Evolutionary conservation across 2,113 vertebrate species (phyloP), one percentile per base, ranked within the genome.

Genomic region (Passer domesticus): DNA sequence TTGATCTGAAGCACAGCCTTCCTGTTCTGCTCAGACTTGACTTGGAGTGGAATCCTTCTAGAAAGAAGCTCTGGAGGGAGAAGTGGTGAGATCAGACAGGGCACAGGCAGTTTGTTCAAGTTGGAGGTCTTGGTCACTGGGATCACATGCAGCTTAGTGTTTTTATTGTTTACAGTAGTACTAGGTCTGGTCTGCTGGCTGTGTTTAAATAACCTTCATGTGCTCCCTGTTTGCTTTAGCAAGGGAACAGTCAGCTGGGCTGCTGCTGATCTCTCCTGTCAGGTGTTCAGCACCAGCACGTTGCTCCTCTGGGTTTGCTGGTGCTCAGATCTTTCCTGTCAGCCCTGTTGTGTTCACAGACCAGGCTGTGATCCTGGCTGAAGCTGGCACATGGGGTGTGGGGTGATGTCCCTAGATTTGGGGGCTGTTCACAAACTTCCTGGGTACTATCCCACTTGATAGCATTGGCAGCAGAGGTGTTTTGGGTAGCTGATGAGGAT

Each of bases 221-320:
- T 90, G 69, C 27, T 85, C 92, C 30, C 23, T 82, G 43, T 78
- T 90, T 84, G 60, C 60, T 75, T 87, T 87, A 94, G 82, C 52
- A 30, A 62, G 66, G 66, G 50, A 84, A 37, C 47, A 93, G 66
- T 52, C 74, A 78, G 16, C 0, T 63, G 69, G 81, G 59, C 60
- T 87, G 87, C 72, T 80, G 83, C 37, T 86, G 35, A 18, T 73
- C n/a, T 70, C 39, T 64, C 13, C 79, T 83, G 46, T 70, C 43
- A 44, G 64, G 39, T 11, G 6, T 74, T 63, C 1, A 9, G 28
- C 11, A 6, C 52, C 50, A 75, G 59, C 3, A 0, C 0, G 0
- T 76, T 69, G 64, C 35, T 94, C 46, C 52, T 90, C 12, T 2
- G 0, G 49, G 50, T 69, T 15, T 79, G 27, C 62, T 89, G 76